Conservation (phyloP, 2,113 vertebrate genomes). For the Oceanites oceanicus region DNA sequence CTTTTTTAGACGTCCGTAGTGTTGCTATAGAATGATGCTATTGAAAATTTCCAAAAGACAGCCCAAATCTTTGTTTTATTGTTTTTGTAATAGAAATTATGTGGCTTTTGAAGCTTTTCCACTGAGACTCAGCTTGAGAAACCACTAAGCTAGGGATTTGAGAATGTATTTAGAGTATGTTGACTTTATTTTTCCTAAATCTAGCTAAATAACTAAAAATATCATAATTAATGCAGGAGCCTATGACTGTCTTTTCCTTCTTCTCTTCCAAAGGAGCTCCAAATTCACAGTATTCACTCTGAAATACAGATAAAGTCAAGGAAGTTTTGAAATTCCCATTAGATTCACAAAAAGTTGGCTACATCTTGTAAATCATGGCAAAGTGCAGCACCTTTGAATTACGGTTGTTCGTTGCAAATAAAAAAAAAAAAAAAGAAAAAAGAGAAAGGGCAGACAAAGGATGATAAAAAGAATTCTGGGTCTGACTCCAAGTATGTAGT, state of each 20-base stretch:
- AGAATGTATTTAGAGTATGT: slow-evolving; percentile 43
- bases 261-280: background rate
- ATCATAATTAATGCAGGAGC: slow-evolving; percentile 48
- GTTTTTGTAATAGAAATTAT: slow-evolving; percentile 32
- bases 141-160: slow-evolving; percentile 55
- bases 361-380: background rate
- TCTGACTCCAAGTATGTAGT: background rate
- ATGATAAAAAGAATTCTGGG: background rate
- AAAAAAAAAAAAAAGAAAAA: background rate
- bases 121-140: slow-evolving; percentile 31
- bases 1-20: background rate
- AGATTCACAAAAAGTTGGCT: background rate
- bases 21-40: background rate
- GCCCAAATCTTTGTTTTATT: slow-evolving; percentile 43
- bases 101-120: slow-evolving; percentile 40
- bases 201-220: slow-evolving; percentile 58
- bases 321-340: background rate
- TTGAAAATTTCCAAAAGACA: background rate
- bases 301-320: background rate
- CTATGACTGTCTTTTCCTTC: slow-evolving; percentile 1
- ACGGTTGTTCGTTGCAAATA: background rate
- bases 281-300: background rate
- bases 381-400: background rate
- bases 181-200: slow-evolving; percentile 57
- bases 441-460: background rate